Conservation (phyloP, 2,888 invertebrate species). For the Chouioia cunea region DNA sequence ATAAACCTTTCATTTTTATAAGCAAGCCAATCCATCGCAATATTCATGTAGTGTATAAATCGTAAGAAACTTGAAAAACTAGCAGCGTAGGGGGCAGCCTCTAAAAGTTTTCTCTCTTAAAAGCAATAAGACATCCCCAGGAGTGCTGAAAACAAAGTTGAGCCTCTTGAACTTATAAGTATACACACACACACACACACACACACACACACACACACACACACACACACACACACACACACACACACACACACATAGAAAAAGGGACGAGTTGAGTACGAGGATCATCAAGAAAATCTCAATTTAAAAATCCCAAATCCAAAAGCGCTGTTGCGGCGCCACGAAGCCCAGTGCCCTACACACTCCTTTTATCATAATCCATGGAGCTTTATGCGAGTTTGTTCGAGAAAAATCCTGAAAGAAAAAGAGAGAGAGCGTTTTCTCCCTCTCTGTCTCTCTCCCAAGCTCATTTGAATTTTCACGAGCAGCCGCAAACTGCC, state of each 20-base stretch:
- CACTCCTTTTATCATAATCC: conserved; percentile 44
- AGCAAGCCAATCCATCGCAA: too few species aligned
- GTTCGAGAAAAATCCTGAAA: conserved; percentile 36
- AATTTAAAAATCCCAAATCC: conserved; percentile 39
- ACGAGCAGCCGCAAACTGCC: conserved; percentile 43
- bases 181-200: too few species aligned
- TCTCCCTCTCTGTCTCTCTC: too few species aligned
- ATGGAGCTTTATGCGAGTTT: conserved; percentile 28
- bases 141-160: conserved; percentile 17
- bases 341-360: conserved; percentile 21
- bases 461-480: conserved; percentile 61
- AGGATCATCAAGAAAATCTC: conserved; percentile 45
- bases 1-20: too few species aligned
- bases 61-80: too few species aligned
- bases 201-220: too few species aligned
- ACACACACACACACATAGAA: too few species aligned
- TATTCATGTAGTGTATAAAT: too few species aligned
- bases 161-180: conserved; percentile 1
- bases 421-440: conserved; percentile 23
- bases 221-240: too few species aligned
- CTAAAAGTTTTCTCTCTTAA: background rate
- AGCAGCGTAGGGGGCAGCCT: background rate
- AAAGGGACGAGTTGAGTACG: background rate
- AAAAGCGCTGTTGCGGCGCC: background rate
- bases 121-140: conserved; percentile 11